A percentile compares a stretch with the other conserved stretches of the same genome.
These are phyloP conservation scores for Corapipo altera DNA, from an alignment of 2,113 vertebrate species.

Conservation along the genomic window DNA sequence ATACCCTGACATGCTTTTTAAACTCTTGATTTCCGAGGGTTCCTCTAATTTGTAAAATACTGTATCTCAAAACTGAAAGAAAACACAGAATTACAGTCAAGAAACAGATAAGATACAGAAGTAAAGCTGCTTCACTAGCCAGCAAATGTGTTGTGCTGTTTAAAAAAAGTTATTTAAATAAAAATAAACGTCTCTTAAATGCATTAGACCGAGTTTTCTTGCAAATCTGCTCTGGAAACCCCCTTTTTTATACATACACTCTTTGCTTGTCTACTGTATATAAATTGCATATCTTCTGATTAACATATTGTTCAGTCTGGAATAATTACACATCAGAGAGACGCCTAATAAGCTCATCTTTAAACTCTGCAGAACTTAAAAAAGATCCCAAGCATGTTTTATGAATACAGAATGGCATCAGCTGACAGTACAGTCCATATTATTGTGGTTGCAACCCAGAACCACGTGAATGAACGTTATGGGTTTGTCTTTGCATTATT, in stretches of 20 bases:
- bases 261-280: not conserved
- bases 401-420: not conserved
- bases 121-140: not conserved
- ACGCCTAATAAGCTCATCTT: not conserved
- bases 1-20: not conserved
- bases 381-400: not conserved
- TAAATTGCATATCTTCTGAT: not conserved
- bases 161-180: not conserved
- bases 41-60: not conserved
- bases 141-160: not conserved
- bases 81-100: not conserved
- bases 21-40: not conserved
- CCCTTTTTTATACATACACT: not conserved
- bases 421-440: not conserved
- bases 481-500: not conserved
- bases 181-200: not conserved
- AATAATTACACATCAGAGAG: slow-evolving; percentile 22
- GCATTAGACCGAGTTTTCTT: not conserved
- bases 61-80: not conserved
- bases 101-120: not conserved
- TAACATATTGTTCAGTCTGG: not conserved
- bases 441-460: not conserved
- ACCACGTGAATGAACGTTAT: not conserved
- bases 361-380: not conserved
- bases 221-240: not conserved